phyloP scores from a whole-genome alignment of 2,797 vertebrate species.

The Tapera naevia region DNA sequence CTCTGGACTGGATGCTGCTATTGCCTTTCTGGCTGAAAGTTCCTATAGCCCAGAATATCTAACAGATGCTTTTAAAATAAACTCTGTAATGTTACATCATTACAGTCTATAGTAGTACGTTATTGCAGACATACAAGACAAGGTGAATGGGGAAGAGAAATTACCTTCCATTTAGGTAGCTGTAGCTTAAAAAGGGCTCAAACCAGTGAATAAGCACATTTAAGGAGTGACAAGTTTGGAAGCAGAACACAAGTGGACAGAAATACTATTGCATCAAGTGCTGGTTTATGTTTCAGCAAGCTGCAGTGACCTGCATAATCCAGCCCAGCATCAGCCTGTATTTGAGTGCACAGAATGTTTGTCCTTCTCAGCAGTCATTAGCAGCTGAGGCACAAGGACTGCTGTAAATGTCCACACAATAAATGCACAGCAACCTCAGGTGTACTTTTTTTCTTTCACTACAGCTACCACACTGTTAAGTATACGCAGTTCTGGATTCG shows the following conservation, averaged over 20 bases:
- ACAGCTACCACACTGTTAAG: background rate
- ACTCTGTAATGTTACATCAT: background rate
- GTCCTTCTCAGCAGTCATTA: background rate
- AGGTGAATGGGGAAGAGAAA: background rate
- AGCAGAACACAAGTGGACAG: background rate
- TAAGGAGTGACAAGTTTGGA: background rate
- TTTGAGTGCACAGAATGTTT: background rate
- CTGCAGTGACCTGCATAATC: background rate
- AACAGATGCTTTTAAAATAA: background rate
- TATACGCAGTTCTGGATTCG: background rate
- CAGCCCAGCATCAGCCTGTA: background rate
- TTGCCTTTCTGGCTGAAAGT: background rate
- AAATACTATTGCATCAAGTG: background rate
- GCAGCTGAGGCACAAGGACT: background rate
- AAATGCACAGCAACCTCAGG: background rate
- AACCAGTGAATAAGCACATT: background rate
- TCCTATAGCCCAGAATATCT: background rate
- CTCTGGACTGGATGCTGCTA: background rate
- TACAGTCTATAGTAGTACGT: background rate
- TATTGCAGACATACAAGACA: background rate
- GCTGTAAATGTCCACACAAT: background rate
- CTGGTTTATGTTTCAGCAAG: background rate
- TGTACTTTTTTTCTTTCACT: background rate
- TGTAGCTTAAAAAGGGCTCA: background rate
- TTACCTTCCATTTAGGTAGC: background rate